Evolutionary conservation across 2,113 vertebrate species (phyloP), one percentile per base, ranked within the genome.

Genomic region (Bettongia penicillata): DNA sequence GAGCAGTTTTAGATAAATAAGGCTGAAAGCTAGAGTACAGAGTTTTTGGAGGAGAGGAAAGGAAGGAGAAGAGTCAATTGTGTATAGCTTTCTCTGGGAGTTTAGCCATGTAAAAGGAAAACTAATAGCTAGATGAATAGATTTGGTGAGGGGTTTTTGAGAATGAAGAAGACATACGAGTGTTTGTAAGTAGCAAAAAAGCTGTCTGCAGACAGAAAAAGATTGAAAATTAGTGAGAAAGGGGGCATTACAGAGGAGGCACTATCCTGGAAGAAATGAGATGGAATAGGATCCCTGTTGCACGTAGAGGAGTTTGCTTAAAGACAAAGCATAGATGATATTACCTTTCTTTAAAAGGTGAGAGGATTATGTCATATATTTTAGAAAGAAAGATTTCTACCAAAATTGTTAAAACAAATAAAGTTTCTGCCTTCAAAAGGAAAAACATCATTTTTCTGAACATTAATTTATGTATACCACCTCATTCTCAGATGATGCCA

Each of bases 321-420:
- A 84, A 84, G n/a, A 43, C 68, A 84, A 43, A 43, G 68, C 68
- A 84, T 84, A 43, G 22, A 84, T 84, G 43, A 2, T 22, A 84
- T 84, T 43, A 43, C 68, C 68, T 51, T 19, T 92, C 57, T 96
- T 92, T 37, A 93, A 96, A 95, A 91, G 92, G 49, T 37, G 19
- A 91, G 90, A 84, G 16, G 53, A 92, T 93, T 93, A 68, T 94
- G 49, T 84, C 19, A 77, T 93, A 48, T 14, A 91, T 91, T 96
- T 95, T 95, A 28, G 90, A 97, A 94, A 24, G 16, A 53, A 53
- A 37, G 23, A 47, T 92, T 92, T 94, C 2, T 94, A 61, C 92
- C n/a, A 93, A 37, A 93, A 95, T 93, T 23, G 31, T 77, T 97
- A 96, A 89, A 68, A 93, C 93, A 57, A 50, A 3, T 53, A 57